A percentile compares a stretch with the other conserved stretches of the same genome.
These are phyloP conservation scores for Drosophila nebulosa DNA, from an alignment of 1,140 invertebrate species.

Conservation along the genomic window DNA sequence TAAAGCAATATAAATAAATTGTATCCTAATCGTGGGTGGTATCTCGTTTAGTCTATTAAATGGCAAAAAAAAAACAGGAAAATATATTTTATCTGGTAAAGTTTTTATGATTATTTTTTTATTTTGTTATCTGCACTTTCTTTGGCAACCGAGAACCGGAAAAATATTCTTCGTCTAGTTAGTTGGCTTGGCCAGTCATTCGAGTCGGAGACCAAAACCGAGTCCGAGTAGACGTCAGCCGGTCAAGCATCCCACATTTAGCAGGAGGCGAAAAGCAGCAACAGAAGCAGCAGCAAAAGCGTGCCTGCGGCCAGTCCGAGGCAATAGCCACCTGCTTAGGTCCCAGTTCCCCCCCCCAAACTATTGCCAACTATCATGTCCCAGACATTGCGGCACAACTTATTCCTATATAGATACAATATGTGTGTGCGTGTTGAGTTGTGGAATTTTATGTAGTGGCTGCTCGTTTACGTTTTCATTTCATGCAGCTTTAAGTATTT, in stretches of 20 bases:
- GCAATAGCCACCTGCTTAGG: constrained; percentile 37
- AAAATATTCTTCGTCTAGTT: constrained; percentile 39
- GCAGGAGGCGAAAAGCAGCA: not conserved
- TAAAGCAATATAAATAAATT: no score
- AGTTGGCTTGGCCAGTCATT: constrained; percentile 53
- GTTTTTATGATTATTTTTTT: constrained; percentile 8
- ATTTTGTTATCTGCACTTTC: constrained; percentile 50
- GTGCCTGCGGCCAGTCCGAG: constrained; percentile 12
- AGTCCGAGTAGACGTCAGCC: constrained; percentile 41
- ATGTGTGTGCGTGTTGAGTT: constrained; percentile 60
- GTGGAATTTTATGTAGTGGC: constrained; percentile 72
- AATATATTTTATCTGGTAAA: not conserved
- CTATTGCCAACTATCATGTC: constrained; percentile 20
- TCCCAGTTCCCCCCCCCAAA: constrained; percentile 23
- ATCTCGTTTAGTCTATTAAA: not conserved
- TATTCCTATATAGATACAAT: constrained; percentile 16
- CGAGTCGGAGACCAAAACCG: constrained; percentile 22
- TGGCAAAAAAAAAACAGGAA: not conserved
- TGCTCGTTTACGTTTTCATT: constrained; percentile 66
- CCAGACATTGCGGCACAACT: constrained; percentile 67
- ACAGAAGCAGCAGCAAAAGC: constrained; percentile 16
- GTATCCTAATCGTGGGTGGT: not conserved
- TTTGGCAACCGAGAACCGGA: constrained; percentile 55
- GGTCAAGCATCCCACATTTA: constrained; percentile 50
- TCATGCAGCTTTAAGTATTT: constrained; percentile 43